phyloP scores from a whole-genome alignment of 64 coral and sea anemone genomes.

The Montipora capricornis region DNA sequence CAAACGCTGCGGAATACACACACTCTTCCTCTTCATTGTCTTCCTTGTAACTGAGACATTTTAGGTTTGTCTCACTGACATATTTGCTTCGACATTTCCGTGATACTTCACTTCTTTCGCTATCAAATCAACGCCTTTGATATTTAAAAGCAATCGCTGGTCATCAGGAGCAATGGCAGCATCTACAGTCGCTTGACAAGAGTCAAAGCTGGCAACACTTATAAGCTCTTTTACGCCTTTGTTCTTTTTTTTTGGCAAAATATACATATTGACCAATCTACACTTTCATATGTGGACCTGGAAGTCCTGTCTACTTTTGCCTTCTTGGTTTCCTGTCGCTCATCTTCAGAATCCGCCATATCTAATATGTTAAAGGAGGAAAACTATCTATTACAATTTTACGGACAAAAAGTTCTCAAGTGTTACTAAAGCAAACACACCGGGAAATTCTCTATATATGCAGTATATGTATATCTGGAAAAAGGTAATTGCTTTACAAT shows the following conservation, averaged over 20 bases:
- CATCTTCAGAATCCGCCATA: neutral
- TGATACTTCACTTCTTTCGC: too few species aligned
- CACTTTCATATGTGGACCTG: neutral
- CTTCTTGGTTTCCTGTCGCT: neutral
- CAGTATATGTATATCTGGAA: neutral
- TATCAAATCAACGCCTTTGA: too few species aligned
- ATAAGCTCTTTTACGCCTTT: too few species aligned
- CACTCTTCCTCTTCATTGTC: neutral
- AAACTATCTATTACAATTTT: neutral
- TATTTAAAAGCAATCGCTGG: too few species aligned
- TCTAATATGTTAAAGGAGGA: neutral
- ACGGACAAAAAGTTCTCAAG: neutral
- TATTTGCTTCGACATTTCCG: too few species aligned
- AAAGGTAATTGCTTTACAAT: neutral
- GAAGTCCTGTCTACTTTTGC: neutral
- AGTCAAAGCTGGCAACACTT: too few species aligned
- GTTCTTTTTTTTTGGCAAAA: too few species aligned
- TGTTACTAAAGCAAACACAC: neutral
- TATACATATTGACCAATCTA: too few species aligned
- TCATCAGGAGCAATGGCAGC: too few species aligned
- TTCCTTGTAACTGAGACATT: too few species aligned
- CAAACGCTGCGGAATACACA: neutral
- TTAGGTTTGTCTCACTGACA: too few species aligned
- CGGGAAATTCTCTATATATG: neutral
- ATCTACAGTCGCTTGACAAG: too few species aligned